Base-by-base conservation (phyloP, 2,113 vertebrate species). In the Gymnogyps californianus region DNA sequence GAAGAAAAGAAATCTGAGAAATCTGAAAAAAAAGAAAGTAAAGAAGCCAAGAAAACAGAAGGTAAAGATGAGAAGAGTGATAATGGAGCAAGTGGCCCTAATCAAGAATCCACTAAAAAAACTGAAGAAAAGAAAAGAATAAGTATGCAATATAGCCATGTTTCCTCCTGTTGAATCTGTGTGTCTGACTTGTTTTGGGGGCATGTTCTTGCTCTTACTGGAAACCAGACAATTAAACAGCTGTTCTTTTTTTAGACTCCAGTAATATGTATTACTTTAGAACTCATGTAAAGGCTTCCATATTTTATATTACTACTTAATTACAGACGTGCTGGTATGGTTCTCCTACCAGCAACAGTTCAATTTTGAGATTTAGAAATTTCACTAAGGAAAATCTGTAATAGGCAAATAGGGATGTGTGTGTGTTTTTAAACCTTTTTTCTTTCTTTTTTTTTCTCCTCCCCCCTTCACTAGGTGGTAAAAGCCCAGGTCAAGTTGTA, bases 1-100 rank as follows among this genome's bases (percentile, higher is more conserved):
- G 99, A 99, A 83, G 99, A 99, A 52, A 99, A 99, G 97, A 99
- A 99, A 80, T 98, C 98, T n/a, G 99, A 99, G 42, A 99, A 99
- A 95, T 97, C 97, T 5, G 98, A 99, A 87, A 99, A 99, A 81
- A 99, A 99, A 95, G 99, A 99, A 91, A 98, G 86, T 93, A 99
- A 99, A 96, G 99, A 99, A 61, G 12, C 84, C 75, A 99, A 99
- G 97, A 99, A 99, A 98, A 96, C 89, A 58, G 99, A 99, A 65
- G 81, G 96, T 74, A 99, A 98, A 98, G 98, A 98, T 70, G 98
- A 98, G 93, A 99, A 99, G 97, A 98, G 92, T 76, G 99, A 99
- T 31, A 98, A 98, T 6, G 97, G 98, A 95, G 72, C 98, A 71
- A 98, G 98, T 74, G 98, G 97, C 96, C 98, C 98, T 14, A 97